phyloP scores from a whole-genome alignment of 2,888 invertebrate genomes.

The Hipparchia semele region DNA sequence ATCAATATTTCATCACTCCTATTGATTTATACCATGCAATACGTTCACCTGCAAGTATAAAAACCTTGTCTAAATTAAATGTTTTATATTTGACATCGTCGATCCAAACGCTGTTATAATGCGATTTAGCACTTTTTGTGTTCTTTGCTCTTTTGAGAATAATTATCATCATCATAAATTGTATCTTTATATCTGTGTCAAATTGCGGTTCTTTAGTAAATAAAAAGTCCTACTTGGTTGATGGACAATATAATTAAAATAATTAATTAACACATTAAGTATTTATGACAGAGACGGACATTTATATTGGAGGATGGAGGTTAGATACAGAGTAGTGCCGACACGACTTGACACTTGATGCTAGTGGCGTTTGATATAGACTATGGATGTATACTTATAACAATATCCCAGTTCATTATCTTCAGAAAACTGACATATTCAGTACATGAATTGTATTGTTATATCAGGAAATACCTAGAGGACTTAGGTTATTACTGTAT shows the following conservation, averaged over 20 bases:
- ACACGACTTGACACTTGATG: too few species aligned
- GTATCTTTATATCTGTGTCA: background rate
- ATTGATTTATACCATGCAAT: constrained; percentile 51
- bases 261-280: too few species aligned
- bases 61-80: constrained; percentile 41
- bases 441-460: background rate
- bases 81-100: constrained; percentile 37
- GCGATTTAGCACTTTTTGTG: background rate
- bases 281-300: too few species aligned
- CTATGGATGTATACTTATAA: too few species aligned
- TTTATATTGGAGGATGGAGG: too few species aligned
- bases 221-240: too few species aligned
- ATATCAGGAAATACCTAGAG: constrained; percentile 17
- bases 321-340: too few species aligned
- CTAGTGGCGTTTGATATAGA: too few species aligned
- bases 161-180: background rate
- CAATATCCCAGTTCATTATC: background rate
- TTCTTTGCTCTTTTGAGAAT: background rate
- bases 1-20: constrained; percentile 51
- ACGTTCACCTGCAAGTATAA: constrained; percentile 14
- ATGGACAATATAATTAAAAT: too few species aligned
- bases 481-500: constrained; percentile 54
- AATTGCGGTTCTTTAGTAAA: too few species aligned
- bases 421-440: background rate
- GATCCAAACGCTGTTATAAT: background rate